Base-by-base conservation (phyloP, 2,113 vertebrate species). In the Syngnathus scovelli region DNA sequence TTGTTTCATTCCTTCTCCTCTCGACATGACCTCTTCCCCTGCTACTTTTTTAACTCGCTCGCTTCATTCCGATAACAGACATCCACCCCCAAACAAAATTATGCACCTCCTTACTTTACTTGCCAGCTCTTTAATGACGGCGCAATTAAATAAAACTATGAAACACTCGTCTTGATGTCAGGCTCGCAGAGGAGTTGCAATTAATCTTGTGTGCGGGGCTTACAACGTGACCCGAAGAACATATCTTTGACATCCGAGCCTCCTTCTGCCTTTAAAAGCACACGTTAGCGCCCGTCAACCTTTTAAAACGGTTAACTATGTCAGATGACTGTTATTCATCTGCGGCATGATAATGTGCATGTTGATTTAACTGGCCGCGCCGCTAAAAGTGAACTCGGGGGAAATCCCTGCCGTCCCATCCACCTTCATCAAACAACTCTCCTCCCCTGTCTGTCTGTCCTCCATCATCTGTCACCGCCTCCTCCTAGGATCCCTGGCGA, bases 401-500 rank as follows among this genome's bases (percentile, higher is more conserved):
- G 41, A 76, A 80, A 69, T 64, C 78, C 77, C 70, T 69, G 66
- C 46, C 18, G 74, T 59, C 66, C 46, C 1, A 37, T 70, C 71
- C 67, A 51, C 58, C 73, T 65, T 71, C 71, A 71, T 83, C 79
- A 84, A 81, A 86, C 76, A 81, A 69, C 73, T 82, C 75, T 83
- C 77, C 77, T 83, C 78, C 82, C 76, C 72, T 77, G 82, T 71
- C 72, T 77, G 82, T 71, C 78, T 87, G 83, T 88, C 79, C 83
- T 84, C 79, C 68, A 78, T 85, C 85, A 83, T 81, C 75, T 70
- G 72, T 84, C 84, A 68, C 60, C 72, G 43, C 87, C 84, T 80
- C 78, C 85, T 85, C 81, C 84, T 59, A 74, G 75, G 78, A 71
- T 78, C 81, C 78, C 81, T 76, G 78, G 83, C 83, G 80, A 72